phyloP scores from a whole-genome alignment of 2,888 invertebrate species.

The Gisinianus flammeolus region DNA sequence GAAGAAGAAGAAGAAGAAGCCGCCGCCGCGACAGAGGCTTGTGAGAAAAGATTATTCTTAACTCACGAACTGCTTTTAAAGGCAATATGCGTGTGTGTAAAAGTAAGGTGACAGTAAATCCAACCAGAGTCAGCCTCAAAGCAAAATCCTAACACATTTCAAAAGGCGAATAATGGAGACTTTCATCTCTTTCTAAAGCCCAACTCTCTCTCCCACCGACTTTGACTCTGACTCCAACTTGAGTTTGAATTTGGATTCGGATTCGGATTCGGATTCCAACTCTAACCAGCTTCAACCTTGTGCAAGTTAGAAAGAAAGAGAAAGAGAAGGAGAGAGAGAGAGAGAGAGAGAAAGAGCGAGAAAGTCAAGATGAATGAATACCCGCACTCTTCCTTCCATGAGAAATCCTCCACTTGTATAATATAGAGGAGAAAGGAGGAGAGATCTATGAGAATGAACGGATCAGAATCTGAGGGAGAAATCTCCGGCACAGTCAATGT shows the following conservation, averaged over 20 bases:
- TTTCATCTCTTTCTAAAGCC: slow-evolving; percentile 1
- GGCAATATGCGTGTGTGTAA: slow-evolving; percentile 4
- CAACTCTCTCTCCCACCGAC: neutral
- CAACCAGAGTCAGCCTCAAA: slow-evolving; percentile 6
- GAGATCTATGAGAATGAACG: neutral
- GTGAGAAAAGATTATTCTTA: slow-evolving; percentile 22
- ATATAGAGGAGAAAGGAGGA: too few species aligned
- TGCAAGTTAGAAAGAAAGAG: too few species aligned
- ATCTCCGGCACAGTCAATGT: too few species aligned
- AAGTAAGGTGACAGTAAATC: slow-evolving; percentile 36
- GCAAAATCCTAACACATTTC: slow-evolving; percentile 2
- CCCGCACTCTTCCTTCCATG: too few species aligned
- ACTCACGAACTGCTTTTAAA: slow-evolving; percentile 19
- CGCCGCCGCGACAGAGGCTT: neutral
- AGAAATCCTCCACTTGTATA: too few species aligned
- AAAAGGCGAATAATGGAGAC: slow-evolving; percentile 4
- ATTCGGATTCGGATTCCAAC: too few species aligned
- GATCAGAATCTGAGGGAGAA: neutral
- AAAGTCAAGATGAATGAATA: too few species aligned
- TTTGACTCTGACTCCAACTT: neutral
- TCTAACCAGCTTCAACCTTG: too few species aligned
- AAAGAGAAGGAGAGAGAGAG: neutral
- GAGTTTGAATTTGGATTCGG: too few species aligned
- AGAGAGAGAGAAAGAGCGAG: neutral
- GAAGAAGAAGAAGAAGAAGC: neutral